Percentiles rank a stretch among this genome's conserved stretches.
Evolutionary conservation across 2,888 invertebrate genomes (phyloP).

Genomic region (Epinotia ramella): DNA sequence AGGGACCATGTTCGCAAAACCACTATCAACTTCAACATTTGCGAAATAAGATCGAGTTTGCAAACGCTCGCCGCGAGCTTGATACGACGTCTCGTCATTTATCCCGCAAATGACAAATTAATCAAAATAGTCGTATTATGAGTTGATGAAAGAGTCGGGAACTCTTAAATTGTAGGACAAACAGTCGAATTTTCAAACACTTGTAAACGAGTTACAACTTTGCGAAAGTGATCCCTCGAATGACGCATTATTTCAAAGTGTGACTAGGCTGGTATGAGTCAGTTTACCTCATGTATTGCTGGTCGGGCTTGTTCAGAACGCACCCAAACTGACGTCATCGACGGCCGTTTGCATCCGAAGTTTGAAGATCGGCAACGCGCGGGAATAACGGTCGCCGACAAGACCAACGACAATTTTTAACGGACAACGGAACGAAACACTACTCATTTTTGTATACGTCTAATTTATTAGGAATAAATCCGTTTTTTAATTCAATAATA

Average conservation of each 20-base stretch:
- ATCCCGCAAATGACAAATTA: constrained; percentile 21
- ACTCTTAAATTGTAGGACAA: neutral
- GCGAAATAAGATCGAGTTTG: neutral
- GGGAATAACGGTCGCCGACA: too few relatives aligned
- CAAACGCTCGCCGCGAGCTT: neutral
- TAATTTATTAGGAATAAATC: too few relatives aligned
- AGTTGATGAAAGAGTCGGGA: neutral
- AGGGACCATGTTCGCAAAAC: neutral
- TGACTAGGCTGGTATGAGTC: constrained; percentile 26
- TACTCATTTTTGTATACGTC: too few relatives aligned
- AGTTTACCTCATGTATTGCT: constrained; percentile 48
- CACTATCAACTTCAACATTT: neutral
- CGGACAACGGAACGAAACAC: too few relatives aligned
- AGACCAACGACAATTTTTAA: too few relatives aligned
- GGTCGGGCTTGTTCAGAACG: constrained; percentile 53
- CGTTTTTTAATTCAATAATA: too few relatives aligned
- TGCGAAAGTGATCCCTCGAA: neutral
- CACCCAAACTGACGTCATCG: too few relatives aligned
- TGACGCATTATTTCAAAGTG: constrained; percentile 29
- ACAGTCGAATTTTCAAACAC: neutral
- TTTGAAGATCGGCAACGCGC: too few relatives aligned
- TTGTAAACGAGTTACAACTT: constrained; percentile 5
- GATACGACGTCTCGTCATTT: neutral
- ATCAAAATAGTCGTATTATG: neutral
- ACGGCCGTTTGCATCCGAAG: too few relatives aligned